These are phyloP conservation scores for Gopherus evgoodei DNA, from an alignment of 2,113 vertebrate species.

Conservation along the genomic window DNA sequence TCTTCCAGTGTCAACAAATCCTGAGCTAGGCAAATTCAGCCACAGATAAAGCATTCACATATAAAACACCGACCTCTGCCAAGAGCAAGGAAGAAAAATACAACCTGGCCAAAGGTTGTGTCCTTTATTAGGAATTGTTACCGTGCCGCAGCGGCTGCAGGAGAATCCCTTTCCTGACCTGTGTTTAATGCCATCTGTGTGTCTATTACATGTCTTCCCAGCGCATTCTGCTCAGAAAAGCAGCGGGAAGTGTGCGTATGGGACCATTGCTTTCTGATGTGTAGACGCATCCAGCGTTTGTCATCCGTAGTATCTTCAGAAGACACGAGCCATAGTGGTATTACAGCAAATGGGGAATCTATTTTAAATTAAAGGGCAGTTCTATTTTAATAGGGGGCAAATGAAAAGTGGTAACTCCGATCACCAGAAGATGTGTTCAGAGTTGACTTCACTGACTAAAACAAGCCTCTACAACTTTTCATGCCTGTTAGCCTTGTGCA, in stretches of 20 bases:
- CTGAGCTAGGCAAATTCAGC: constrained; percentile 63
- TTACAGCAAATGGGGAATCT: background rate
- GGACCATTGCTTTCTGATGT: background rate
- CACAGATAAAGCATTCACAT: constrained; percentile 65
- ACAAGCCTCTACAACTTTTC: background rate
- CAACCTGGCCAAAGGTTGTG: constrained; percentile 27
- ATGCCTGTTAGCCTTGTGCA: background rate
- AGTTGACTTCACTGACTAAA: background rate
- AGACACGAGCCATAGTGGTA: background rate
- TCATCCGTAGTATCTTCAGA: background rate
- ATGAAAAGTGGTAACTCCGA: background rate
- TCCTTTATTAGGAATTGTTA: background rate
- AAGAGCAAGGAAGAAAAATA: constrained; percentile 40
- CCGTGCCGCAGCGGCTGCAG: background rate
- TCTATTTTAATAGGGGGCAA: background rate
- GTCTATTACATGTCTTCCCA: background rate
- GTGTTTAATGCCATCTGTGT: background rate
- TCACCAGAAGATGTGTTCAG: background rate
- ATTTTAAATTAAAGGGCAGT: background rate
- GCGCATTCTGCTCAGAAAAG: background rate
- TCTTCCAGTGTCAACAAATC: constrained; percentile 67
- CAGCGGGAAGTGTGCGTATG: fast-evolving
- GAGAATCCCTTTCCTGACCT: background rate
- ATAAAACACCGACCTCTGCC: constrained; percentile 51
- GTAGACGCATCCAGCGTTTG: background rate